These are phyloP conservation scores for Onychorhynchus coronatus DNA, from an alignment of 2,113 vertebrate genomes.

Conservation along the genomic window DNA sequence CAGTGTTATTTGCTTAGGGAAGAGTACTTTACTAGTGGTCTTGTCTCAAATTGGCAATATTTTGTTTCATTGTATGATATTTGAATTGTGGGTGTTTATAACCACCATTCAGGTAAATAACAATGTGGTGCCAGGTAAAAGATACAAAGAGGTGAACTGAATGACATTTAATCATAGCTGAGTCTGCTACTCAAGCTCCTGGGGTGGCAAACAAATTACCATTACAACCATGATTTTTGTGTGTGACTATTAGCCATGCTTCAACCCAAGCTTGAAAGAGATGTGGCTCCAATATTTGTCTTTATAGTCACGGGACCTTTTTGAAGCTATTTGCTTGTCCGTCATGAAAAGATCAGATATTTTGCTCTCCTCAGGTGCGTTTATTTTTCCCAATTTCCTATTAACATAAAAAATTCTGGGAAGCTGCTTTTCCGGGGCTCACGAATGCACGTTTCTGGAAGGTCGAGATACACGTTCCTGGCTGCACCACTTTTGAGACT, in stretches of 20 bases:
- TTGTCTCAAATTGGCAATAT: not conserved
- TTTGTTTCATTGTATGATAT: not conserved
- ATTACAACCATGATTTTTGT: not conserved
- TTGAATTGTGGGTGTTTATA: not conserved
- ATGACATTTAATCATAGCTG: not conserved
- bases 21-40: not conserved
- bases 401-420: not conserved
- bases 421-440: not conserved
- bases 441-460: not conserved
- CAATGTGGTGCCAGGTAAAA: not conserved
- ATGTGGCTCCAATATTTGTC: not conserved
- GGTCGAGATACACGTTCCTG: not conserved
- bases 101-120: not conserved
- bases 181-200: not conserved
- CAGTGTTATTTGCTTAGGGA: not conserved
- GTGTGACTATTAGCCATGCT: not conserved
- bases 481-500: not conserved
- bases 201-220: not conserved
- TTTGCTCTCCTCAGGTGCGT: not conserved
- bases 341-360: not conserved
- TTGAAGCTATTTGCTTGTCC: not conserved
- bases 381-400: not conserved
- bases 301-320: not conserved
- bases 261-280: not conserved
- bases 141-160: not conserved